phyloP scores from a whole-genome alignment of 2,888 invertebrate species.

The Balanococcus diminutus region DNA sequence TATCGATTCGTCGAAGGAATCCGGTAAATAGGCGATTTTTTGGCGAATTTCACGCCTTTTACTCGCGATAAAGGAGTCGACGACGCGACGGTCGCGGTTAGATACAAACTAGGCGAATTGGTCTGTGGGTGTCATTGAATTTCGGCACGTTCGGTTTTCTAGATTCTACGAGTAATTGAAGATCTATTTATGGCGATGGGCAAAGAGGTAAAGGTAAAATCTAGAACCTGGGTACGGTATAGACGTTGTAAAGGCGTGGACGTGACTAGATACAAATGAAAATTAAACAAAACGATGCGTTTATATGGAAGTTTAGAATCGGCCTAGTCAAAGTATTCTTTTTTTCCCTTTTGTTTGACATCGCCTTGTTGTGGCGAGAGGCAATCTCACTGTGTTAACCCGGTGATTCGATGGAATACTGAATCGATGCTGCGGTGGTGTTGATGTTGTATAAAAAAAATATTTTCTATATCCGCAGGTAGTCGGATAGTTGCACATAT shows the following conservation, averaged over 20 bases:
- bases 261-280: constrained; percentile 22
- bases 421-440: neutral
- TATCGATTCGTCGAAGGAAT: neutral
- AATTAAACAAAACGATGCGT: constrained; percentile 3
- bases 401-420: neutral
- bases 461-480: constrained; percentile 34
- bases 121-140: neutral
- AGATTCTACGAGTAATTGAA: neutral
- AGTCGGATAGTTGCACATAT: constrained; percentile 36
- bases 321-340: constrained; percentile 19
- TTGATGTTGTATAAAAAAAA: constrained; percentile 33
- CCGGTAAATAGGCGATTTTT: neutral
- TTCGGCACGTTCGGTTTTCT: neutral
- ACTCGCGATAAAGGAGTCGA: neutral
- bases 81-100: neutral
- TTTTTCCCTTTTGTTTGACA: neutral
- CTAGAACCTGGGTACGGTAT: neutral
- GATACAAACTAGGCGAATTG: neutral
- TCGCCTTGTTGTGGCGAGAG: neutral
- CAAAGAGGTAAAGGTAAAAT: neutral
- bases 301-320: constrained; percentile 32
- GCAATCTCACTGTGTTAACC: neutral
- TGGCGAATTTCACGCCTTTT: neutral
- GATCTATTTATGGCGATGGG: neutral
- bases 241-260: neutral